Evolutionary conservation across 2,113 vertebrate genomes (phyloP).

Genomic region (Hassar affinis): DNA sequence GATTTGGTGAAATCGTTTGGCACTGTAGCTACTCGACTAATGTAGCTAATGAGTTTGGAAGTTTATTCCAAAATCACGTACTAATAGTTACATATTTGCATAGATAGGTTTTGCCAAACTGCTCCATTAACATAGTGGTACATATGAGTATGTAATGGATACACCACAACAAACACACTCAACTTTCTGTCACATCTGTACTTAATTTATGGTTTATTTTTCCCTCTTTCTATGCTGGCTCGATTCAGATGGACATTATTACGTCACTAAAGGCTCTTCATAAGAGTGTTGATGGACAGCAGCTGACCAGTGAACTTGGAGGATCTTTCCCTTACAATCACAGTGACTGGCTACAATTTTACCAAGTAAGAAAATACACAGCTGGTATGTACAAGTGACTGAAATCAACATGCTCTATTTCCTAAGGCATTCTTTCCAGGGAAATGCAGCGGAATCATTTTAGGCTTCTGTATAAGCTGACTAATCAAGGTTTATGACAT

Average conservation of each 20-base stretch:
- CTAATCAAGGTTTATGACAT: background rate
- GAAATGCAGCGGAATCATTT: background rate
- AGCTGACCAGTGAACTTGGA: conserved; percentile 81
- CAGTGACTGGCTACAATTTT: conserved; percentile 87
- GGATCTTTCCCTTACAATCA: conserved; percentile 86
- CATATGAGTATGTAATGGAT: background rate
- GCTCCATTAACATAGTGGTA: background rate
- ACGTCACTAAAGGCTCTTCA: conserved; percentile 80
- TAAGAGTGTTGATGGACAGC: conserved; percentile 79
- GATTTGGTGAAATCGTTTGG: background rate
- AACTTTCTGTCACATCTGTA: background rate
- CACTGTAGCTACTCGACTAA: background rate
- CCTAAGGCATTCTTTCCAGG: background rate
- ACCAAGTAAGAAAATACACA: conserved; percentile 74
- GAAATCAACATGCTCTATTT: background rate
- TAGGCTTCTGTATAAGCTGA: background rate
- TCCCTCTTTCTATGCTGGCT: background rate
- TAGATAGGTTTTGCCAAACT: background rate
- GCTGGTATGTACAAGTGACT: no score
- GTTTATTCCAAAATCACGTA: background rate
- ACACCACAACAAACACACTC: background rate
- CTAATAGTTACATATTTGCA: background rate
- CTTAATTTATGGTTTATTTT: background rate
- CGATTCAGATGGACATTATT: conserved; percentile 81
- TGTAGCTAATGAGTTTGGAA: background rate